Base-by-base conservation (phyloP, 1,140 invertebrate species). In the Zophobas atratus region DNA sequence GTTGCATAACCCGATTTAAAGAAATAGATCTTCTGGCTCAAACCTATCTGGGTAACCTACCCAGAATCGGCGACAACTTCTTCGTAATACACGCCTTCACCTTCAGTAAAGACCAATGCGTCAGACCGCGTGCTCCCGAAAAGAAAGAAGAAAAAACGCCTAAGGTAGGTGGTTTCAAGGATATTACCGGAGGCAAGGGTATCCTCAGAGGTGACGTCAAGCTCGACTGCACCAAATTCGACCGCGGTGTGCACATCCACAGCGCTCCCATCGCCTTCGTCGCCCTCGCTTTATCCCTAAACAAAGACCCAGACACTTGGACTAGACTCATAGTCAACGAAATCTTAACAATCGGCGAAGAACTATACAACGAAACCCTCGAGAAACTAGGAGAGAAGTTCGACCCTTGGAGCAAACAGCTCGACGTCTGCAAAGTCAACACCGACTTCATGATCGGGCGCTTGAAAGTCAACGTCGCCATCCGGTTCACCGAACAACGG, bases 271-370 rank as follows among this genome's bases (percentile, higher is more conserved):
- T 87, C 1, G 88, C 88, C 0, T 82, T 88, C 1, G 86, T 88
- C 6, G 87, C 84, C 0, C 84, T 86, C 0, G 87, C 87, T 20
- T 88, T 89, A 88, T 84, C 88, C 3, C 84, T 87, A 70, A 78
- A 88, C 0, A 85, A 89, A 1, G 83, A 86, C 5, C 83, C 87
- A 1, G 85, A 86, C n/a, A 85, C 87, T 0, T 90, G 89, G 89
- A 88, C 88, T 0, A 84, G 85, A 4, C 85, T 84, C 1, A 89
- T 88, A 0, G 82, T 90, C 5, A 89, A 89, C 77, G 87, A 89
- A 75, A 84, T 89, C 1, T 83, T 88, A 81, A 57, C 79, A 35
- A 72, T 81, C 34, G 84, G 84, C 33, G 80, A 83, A 43, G 82
- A 83, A 63, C 53, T 86, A 1, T 84, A 83, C 60, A 80, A 75